phyloP scores from a whole-genome alignment of 2,113 vertebrate species.

The Boulengeromyrus knoepffleri region DNA sequence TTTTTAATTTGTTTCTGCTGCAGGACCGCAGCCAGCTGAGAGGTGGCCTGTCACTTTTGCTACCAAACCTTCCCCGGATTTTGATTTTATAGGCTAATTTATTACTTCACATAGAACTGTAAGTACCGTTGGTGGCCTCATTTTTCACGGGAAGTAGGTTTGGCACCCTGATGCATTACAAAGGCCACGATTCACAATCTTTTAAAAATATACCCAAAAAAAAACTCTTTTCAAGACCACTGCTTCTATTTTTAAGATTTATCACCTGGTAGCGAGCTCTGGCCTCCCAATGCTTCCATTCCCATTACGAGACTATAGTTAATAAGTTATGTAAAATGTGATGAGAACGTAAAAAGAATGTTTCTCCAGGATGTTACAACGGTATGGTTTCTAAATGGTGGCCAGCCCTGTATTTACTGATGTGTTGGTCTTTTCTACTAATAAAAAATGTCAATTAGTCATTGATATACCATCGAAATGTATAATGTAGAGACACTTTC shows the following conservation, averaged over 20 bases:
- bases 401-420: not conserved
- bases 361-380: not conserved
- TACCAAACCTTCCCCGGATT: not conserved
- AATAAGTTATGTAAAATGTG: not conserved
- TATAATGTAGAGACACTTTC: not conserved
- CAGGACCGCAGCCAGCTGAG: not conserved
- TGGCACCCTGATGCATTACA: constrained; percentile 4
- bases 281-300: not conserved
- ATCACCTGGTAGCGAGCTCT: not conserved
- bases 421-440: not conserved
- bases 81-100: constrained; percentile 2
- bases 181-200: not conserved
- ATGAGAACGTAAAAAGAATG: not conserved
- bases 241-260: constrained; percentile 2
- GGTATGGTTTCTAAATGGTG: not conserved
- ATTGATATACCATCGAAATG: not conserved
- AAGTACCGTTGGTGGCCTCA: not conserved
- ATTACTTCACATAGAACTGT: not conserved
- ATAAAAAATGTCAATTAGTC: not conserved
- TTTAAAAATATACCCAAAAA: not conserved
- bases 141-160: not conserved
- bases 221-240: not conserved
- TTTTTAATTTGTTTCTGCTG: not conserved
- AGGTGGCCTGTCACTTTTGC: not conserved
- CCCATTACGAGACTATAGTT: not conserved